Evolutionary conservation across 2,797 vertebrate species (phyloP).

Genomic region (Notoglanidium macrostoma): DNA sequence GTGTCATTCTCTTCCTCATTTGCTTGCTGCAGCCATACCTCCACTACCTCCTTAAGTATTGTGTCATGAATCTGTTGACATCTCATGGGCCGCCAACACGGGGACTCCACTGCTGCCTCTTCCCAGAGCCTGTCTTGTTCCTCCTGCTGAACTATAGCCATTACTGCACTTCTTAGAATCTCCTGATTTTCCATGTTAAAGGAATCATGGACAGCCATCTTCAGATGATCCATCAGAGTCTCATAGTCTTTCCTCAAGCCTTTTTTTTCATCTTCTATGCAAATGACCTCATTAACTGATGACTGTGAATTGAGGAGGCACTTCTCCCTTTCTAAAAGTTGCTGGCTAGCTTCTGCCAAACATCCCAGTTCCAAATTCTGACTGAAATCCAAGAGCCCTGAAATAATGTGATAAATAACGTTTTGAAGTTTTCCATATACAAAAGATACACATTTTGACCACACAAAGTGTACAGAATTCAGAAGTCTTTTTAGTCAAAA

Average conservation of each 20-base stretch:
- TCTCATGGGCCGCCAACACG: slow-evolving; percentile 71
- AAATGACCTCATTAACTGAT: slow-evolving; percentile 51
- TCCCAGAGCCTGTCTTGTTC: slow-evolving; percentile 72
- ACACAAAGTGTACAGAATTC: not conserved
- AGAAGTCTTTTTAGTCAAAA: not conserved
- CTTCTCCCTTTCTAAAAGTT: slow-evolving; percentile 76
- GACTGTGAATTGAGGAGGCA: slow-evolving; percentile 56
- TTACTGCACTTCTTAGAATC: slow-evolving; percentile 75
- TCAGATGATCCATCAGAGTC: slow-evolving; percentile 71
- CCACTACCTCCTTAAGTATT: slow-evolving; percentile 69
- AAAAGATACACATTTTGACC: not conserved
- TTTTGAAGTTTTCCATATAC: not conserved
- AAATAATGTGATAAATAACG: not conserved
- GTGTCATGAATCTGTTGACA: slow-evolving; percentile 76
- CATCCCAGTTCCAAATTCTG: slow-evolving; percentile 62
- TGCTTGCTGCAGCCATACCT: slow-evolving; percentile 66
- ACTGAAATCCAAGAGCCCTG: slow-evolving; percentile 39
- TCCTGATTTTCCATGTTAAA: slow-evolving; percentile 65
- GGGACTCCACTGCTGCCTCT: not conserved
- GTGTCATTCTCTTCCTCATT: slow-evolving; percentile 13
- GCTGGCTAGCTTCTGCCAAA: slow-evolving; percentile 69
- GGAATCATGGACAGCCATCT: slow-evolving; percentile 69
- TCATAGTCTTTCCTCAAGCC: slow-evolving; percentile 69
- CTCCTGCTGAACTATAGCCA: slow-evolving; percentile 78
- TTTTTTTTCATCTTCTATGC: slow-evolving; percentile 66